A percentile compares a stretch with the other conserved stretches of the same genome.
phyloP scores from a whole-genome alignment of 2,113 vertebrate species.

The Oceanodroma tethys region DNA sequence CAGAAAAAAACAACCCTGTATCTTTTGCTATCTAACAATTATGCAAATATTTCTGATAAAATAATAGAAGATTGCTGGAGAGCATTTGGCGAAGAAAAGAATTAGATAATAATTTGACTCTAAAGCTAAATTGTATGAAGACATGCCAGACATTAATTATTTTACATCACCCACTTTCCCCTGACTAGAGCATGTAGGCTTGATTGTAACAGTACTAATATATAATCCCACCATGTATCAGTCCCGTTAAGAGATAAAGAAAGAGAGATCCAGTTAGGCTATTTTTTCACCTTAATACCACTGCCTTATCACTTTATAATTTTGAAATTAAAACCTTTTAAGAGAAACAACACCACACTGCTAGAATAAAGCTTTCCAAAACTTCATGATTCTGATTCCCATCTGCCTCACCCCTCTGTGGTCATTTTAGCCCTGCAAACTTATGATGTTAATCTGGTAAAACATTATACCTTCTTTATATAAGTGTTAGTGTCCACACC shows the following conservation, averaged over 20 bases:
- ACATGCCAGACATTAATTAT: background rate
- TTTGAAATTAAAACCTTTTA: background rate
- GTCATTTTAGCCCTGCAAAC: background rate
- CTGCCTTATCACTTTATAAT: background rate
- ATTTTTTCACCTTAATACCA: background rate
- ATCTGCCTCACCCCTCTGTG: background rate
- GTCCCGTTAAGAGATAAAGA: background rate
- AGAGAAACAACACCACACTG: background rate
- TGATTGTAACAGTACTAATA: background rate
- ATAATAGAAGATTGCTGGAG: background rate
- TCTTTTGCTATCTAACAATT: background rate
- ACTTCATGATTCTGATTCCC: background rate
- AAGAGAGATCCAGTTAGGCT: background rate
- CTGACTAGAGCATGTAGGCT: background rate
- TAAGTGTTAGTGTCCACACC: background rate
- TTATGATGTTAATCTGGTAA: background rate
- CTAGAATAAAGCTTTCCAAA: background rate
- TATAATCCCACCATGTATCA: background rate
- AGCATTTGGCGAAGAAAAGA: background rate
- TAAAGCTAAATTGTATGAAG: background rate
- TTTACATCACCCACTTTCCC: background rate
- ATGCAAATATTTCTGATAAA: background rate
- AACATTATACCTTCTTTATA: background rate
- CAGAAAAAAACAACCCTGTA: background rate
- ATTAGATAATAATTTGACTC: background rate